Base-by-base conservation (phyloP, 2,888 invertebrate genomes). In the Rhorus exstirpatorius region DNA sequence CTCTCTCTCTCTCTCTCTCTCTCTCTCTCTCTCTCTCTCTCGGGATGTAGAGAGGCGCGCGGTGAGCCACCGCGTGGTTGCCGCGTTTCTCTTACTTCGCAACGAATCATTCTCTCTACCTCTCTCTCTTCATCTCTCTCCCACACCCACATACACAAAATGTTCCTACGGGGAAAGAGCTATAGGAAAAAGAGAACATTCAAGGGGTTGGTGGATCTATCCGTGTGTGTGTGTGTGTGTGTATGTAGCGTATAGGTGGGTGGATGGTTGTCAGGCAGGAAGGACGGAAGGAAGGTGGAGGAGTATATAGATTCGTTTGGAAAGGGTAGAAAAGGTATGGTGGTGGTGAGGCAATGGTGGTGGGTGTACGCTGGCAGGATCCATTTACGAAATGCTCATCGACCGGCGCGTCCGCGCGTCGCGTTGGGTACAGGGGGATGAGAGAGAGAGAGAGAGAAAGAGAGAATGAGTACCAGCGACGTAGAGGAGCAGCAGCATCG, bases 361-460 rank as follows among this genome's bases (percentile, higher is more conserved):
- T 61, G 49, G 70, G 76, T 58, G 74, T 71, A 70, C 76, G 70
- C 65, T 67, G 63, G 81, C 63, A 78, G 85, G 88, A 91, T 92
- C 92, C 92, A 92, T 92, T 92, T 92, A 90, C 91, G 90, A 91
- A 92, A 92, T 92, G 90, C 90, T 91, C 91, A 91, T 91, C 91
- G 91, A 91, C 89, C 88, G 76, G 70, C 77, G 81, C 78, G 83
- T 78, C 81, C 81, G 81, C 83, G 81, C 72, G 78, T 83, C 82
- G 82, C 82, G 82, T 83, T 83, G 82, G 82, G 44, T 74, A 79
- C 51, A 71, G 19, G 49, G 7, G 26, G 24, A 10, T 7, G 51
- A 51, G 21, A 8, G 19, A 6, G 49, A 17, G 63, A 63, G 19
- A n/a, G 38, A 44, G 44, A 65, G 65, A 26, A 49, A 49, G 26